Percentiles rank a stretch among this genome's conserved stretches.
Evolutionary conservation across 2,113 vertebrate species (phyloP).

Genomic region (Sylvia atricapilla): DNA sequence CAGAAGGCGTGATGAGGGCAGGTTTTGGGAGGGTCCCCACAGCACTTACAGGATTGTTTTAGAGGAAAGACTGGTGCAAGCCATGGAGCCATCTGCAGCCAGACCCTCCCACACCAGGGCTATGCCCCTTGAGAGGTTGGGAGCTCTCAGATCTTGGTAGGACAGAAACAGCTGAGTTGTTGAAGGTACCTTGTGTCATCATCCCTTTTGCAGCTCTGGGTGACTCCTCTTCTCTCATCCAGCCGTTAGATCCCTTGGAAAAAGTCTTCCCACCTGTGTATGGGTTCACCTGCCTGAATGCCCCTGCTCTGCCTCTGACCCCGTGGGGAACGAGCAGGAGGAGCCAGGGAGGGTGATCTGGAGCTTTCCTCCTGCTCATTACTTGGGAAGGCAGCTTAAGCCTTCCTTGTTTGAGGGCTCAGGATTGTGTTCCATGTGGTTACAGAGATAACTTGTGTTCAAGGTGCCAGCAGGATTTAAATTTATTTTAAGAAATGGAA

Average conservation of each 20-base stretch:
- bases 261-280: background rate
- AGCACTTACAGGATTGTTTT: accelerated
- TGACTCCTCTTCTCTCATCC: background rate
- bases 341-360: background rate
- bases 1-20: background rate
- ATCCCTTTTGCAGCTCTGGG: background rate
- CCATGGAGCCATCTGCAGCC: background rate
- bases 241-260: background rate
- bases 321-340: accelerated
- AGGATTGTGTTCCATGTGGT: background rate
- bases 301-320: background rate
- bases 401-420: background rate
- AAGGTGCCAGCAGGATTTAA: background rate
- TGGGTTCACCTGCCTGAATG: background rate
- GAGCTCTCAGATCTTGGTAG: background rate
- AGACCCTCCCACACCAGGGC: background rate
- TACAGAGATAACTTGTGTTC: background rate
- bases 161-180: background rate
- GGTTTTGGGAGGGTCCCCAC: background rate
- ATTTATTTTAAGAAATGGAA: constrained; percentile 11
- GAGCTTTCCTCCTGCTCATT: background rate
- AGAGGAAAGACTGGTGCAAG: background rate
- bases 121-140: accelerated
- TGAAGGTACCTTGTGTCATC: background rate
- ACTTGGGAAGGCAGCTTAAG: background rate